A percentile compares a stretch with the other conserved stretches of the same genome.
phyloP scores from a whole-genome alignment of 2,888 invertebrate species.

The Bibio marci region DNA sequence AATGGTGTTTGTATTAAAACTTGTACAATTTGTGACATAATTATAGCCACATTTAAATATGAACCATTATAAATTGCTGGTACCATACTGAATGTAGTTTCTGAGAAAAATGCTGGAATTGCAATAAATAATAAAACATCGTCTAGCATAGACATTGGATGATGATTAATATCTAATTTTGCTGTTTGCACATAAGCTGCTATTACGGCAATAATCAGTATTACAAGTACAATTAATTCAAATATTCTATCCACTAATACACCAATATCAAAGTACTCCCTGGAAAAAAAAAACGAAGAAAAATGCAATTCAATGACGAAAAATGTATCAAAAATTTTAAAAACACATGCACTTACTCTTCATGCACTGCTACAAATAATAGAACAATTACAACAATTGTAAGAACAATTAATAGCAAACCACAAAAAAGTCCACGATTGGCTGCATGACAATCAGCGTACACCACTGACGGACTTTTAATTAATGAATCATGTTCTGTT shows the following conservation, averaged over 20 bases:
- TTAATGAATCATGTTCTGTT: constrained; percentile 32
- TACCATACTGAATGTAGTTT: constrained; percentile 48
- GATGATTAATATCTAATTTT: constrained; percentile 45
- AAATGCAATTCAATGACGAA: constrained; percentile 4
- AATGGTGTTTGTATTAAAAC: constrained; percentile 56
- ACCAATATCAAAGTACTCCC: constrained; percentile 33
- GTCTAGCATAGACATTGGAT: constrained; percentile 46
- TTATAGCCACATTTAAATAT: constrained; percentile 33
- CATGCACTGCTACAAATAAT: constrained; percentile 38
- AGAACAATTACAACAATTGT: constrained; percentile 41
- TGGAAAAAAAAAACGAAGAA: constrained; percentile 18
- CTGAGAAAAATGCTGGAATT: constrained; percentile 53
- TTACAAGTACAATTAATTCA: constrained; percentile 34
- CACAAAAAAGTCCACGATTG: constrained; percentile 51
- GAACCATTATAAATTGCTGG: constrained; percentile 40
- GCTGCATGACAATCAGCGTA: constrained; percentile 61
- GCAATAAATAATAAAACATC: constrained; percentile 53
- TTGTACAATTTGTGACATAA: constrained; percentile 45
- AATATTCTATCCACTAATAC: constrained; percentile 34
- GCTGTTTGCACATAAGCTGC: constrained; percentile 45
- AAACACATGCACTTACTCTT: constrained; percentile 25
- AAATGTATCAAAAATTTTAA: not conserved
- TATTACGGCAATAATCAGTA: constrained; percentile 40
- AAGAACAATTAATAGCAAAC: constrained; percentile 34
- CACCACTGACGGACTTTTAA: constrained; percentile 39